Evolutionary conservation across 2,888 invertebrate genomes (phyloP).

Genomic region (Papilio elwesi): DNA sequence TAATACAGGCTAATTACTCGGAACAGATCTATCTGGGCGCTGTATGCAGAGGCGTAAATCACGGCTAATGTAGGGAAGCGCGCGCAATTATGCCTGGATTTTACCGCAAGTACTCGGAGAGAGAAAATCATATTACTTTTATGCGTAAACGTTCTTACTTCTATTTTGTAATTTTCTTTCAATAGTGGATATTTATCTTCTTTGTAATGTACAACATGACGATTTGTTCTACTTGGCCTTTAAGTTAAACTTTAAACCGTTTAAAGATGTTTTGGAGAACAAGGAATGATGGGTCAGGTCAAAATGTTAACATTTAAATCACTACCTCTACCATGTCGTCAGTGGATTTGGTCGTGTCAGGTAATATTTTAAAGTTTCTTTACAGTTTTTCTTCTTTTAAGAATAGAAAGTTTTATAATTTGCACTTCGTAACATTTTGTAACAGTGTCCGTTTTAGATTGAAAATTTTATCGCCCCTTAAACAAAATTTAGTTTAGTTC

Average conservation of each 20-base stretch:
- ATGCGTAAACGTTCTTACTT: constrained; percentile 17
- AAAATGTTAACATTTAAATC: no score
- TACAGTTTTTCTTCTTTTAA: no score
- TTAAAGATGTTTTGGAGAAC: no score
- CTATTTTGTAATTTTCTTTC: neutral
- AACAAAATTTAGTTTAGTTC: constrained; percentile 22
- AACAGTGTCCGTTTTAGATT: constrained; percentile 17
- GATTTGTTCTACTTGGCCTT: no score
- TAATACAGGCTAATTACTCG: constrained; percentile 40
- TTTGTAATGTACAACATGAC: no score
- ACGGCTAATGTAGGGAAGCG: constrained; percentile 39
- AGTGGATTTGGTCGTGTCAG: no score
- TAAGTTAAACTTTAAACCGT: no score
- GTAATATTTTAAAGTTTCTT: no score
- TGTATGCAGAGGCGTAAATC: constrained; percentile 40
- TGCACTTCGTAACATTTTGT: neutral
- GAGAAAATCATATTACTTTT: constrained; percentile 32
- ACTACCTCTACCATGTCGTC: no score
- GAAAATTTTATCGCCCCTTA: constrained; percentile 28
- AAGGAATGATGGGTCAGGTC: no score
- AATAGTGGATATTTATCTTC: neutral
- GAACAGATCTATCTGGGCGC: constrained; percentile 38
- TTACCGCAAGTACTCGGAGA: constrained; percentile 32
- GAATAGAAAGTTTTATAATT: constrained; percentile 2
- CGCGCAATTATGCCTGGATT: constrained; percentile 30